Conservation (phyloP, 1,140 invertebrate species). For the Leptopilina clavipes region DNA sequence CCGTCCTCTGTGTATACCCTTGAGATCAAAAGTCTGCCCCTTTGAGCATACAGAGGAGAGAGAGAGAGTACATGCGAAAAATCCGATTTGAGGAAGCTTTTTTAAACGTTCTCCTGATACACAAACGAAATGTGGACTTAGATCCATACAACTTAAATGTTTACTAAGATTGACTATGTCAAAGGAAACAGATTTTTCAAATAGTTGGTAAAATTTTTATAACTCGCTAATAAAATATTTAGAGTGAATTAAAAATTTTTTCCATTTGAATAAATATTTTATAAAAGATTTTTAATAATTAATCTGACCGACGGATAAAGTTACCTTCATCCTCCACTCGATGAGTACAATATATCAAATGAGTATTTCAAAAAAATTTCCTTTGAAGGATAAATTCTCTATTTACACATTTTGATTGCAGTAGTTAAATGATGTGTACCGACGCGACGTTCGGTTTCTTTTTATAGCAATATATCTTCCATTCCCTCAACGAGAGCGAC, state of each 20-base stretch:
- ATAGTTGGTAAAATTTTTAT: background rate
- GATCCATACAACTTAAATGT: background rate
- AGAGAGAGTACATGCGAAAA: conserved; percentile 15
- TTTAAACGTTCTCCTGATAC: conserved; percentile 16
- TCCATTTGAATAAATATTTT: too few relatives aligned
- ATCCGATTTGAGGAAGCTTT: conserved; percentile 29
- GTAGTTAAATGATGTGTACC: background rate
- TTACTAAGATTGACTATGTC: conserved; percentile 13
- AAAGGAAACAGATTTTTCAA: background rate
- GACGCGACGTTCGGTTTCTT: background rate
- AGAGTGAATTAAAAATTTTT: too few relatives aligned
- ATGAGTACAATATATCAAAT: too few relatives aligned
- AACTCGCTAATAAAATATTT: background rate
- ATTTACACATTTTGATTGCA: background rate
- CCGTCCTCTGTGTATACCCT: conserved; percentile 22
- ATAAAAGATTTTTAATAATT: too few relatives aligned
- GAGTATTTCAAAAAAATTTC: background rate
- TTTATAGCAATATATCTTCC: background rate
- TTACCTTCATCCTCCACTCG: too few relatives aligned
- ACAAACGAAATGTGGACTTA: conserved; percentile 5
- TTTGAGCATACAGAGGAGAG: conserved; percentile 1
- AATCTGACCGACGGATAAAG: too few relatives aligned
- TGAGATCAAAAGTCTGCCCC: conserved; percentile 18
- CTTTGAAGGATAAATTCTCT: background rate
- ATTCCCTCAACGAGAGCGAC: background rate